Conservation (phyloP, 2,888 invertebrate species). For the Andrena fulva region DNA sequence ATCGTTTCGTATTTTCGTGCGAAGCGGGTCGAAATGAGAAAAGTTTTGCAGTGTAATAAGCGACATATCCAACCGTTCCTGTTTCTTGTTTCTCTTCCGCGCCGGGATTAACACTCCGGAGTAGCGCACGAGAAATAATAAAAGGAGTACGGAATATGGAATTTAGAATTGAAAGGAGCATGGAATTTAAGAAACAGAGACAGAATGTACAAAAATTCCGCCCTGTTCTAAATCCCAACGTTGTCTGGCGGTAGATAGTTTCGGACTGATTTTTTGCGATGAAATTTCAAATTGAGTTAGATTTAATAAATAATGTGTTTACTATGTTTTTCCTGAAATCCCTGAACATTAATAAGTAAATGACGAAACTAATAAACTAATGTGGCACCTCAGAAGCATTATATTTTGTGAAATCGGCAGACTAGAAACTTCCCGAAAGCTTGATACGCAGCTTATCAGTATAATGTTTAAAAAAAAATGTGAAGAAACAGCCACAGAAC, state of each 20-base stretch:
- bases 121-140: conserved; percentile 58
- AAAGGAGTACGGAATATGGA: conserved; percentile 38
- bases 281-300: conserved; percentile 17
- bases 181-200: conserved; percentile 11
- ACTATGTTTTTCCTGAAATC: background rate
- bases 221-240: conserved; percentile 22
- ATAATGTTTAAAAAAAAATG: too few relatives aligned
- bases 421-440: too few relatives aligned
- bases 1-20: conserved; percentile 61
- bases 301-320: background rate
- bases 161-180: conserved; percentile 17
- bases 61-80: conserved; percentile 58
- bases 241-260: conserved; percentile 8
- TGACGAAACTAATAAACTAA: background rate
- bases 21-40: conserved; percentile 78
- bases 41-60: conserved; percentile 80
- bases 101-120: conserved; percentile 51
- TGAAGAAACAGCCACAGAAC: too few relatives aligned
- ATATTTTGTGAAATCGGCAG: too few relatives aligned
- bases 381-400: background rate
- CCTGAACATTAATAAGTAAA: background rate
- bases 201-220: background rate
- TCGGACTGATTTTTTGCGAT: background rate
- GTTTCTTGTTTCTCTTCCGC: conserved; percentile 26
- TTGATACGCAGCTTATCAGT: too few relatives aligned